Percentiles rank a stretch among this genome's conserved stretches.
phyloP scores from a whole-genome alignment of 2,113 vertebrate genomes.

The Paradisaea rubra region DNA sequence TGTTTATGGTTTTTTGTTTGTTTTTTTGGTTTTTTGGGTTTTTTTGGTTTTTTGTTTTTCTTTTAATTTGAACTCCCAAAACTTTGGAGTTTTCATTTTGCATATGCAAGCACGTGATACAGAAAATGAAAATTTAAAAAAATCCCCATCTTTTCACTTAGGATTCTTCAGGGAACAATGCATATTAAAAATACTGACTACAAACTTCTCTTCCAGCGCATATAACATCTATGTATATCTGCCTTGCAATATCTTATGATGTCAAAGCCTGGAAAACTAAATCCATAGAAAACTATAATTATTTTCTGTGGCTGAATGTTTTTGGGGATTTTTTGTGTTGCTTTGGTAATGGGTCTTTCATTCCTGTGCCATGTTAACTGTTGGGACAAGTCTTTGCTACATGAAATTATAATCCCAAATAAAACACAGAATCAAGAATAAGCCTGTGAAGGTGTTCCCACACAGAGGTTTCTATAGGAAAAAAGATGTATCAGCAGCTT shows the following conservation, averaged over 20 bases:
- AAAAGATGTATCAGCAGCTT: background rate
- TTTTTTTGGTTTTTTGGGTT: no score
- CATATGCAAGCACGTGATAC: rapidly evolving
- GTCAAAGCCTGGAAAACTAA: background rate
- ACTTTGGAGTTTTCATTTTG: background rate
- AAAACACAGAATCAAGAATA: background rate
- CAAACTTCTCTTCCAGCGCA: background rate
- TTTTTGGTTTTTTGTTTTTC: background rate
- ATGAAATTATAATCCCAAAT: background rate
- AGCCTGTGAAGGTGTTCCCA: background rate
- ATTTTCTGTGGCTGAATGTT: background rate
- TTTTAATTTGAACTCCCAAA: background rate
- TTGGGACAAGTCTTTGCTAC: background rate
- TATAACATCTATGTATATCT: background rate
- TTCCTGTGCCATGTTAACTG: background rate
- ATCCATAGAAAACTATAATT: background rate
- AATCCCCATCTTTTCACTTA: background rate
- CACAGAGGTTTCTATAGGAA: background rate
- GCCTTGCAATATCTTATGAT: background rate
- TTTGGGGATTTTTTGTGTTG: background rate
- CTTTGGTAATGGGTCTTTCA: background rate
- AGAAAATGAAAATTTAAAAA: background rate
- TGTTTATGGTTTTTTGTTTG: background rate
- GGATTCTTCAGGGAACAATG: background rate
- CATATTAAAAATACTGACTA: background rate